Evolutionary conservation across 2,888 invertebrate genomes (phyloP), one percentile per base, ranked within the genome.

Genomic region (Drosophila birchii): DNA sequence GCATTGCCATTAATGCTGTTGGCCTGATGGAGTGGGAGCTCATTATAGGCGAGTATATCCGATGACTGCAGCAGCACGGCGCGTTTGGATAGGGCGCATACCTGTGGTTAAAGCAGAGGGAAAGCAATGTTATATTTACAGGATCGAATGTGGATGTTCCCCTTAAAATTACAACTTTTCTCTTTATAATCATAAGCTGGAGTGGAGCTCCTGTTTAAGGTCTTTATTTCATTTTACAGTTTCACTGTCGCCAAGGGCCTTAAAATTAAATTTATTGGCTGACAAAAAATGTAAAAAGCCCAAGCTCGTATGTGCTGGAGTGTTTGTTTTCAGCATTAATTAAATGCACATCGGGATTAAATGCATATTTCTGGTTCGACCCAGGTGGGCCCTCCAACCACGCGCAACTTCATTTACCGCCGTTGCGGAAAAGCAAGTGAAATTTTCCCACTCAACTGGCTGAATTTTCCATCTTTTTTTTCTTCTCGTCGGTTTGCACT

Each of bases 11-110:
- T 76, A 79, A 57, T 80, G 76, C 38, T 80, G 78, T 54, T 64
- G 47, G 63, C 41, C 64, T 85, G 80, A 75, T 86, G 86, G 51
- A 76, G 79, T 68, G 63, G 85, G 61, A 88, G 82, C 81, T 92
- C 92, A 80, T 92, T 92, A 81, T 91, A 92, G 41, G 94, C 81
- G 66, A 92, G 93, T 83, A 94, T 90, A 85, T 92, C 93, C 85
- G 93, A 77, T 62, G 89, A 91, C 80, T 91, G 94, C 80, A 94
- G 93, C 89, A 93, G 94, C 90, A 94, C 93, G 81, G 94, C 95
- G 86, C 95, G 94, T 75, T 95, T 94, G 70, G 95, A 95, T 78
- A 96, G 92, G 49, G 96, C 96, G 93, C 96, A 96, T 81, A 96
- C 96, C 95, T 95, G 92, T 51, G 80, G 89, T 81, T 43, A n/a